A percentile compares a stretch with the other conserved stretches of the same genome.
Evolutionary conservation across 2,797 vertebrate genomes (phyloP).

Genomic region (Pipistrellus kuhlii): DNA sequence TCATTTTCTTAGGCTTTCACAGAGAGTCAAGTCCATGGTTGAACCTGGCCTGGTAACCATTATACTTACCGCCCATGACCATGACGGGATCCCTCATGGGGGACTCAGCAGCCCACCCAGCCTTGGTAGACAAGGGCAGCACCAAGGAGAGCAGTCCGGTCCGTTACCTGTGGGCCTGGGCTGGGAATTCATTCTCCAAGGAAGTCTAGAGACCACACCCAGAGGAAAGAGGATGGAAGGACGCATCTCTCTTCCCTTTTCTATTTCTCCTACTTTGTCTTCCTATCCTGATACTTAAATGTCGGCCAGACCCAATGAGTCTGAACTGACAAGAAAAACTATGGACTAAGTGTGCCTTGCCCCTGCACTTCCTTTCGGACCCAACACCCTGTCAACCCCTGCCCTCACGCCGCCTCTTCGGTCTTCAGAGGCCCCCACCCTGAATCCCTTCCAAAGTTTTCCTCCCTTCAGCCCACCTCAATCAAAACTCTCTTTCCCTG

Average conservation of each 20-base stretch:
- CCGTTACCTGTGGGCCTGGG: background rate
- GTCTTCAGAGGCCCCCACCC: background rate
- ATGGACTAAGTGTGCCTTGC: background rate
- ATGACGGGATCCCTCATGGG: accelerated
- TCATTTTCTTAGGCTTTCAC: background rate
- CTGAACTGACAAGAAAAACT: background rate
- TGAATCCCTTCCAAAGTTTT: slow-evolving; percentile 57
- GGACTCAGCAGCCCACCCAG: background rate
- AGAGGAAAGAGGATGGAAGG: background rate
- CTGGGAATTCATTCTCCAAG: accelerated
- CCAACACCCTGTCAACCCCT: background rate
- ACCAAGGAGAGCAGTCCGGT: accelerated
- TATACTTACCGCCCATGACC: accelerated
- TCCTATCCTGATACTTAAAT: background rate
- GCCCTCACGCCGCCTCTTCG: background rate
- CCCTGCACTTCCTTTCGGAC: background rate
- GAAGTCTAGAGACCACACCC: background rate
- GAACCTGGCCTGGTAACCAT: background rate
- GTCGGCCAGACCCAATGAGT: background rate
- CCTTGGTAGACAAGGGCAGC: background rate
- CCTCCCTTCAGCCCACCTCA: slow-evolving; percentile 79
- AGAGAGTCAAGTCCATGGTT: background rate
- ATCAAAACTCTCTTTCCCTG: slow-evolving; percentile 82
- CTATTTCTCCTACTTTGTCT: background rate
- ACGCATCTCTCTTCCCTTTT: background rate